Base-by-base conservation (phyloP, 2,797 vertebrate genomes). In the Micrastur ruficollis region DNA sequence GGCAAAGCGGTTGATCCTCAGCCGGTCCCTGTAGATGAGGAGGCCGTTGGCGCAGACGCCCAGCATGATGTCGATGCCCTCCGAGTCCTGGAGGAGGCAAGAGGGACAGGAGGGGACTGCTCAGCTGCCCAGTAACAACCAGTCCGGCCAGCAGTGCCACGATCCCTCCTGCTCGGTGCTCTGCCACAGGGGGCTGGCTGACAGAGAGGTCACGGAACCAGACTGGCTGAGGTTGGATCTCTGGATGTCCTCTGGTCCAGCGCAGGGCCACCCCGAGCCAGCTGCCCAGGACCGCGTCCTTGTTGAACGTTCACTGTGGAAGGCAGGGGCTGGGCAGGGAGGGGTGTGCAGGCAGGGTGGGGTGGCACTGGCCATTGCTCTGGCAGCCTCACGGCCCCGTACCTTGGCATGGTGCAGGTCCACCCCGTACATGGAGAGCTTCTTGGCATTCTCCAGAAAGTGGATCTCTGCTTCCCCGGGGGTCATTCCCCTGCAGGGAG, bases 321-420 rank as follows among this genome's bases (percentile, higher is more conserved):
- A 71, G 26, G 46, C 84, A 72, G 53, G 9, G 26, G 23, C 6
- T 29, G 36, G 19, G 73, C 29, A 42, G 73, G 21, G 16, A 63
- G 23, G 12, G 32, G 36, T 31, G 46, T 49, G 46, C 66, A 70
- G 40, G 32, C 74, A 73, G 44, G 63, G 76, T 20, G 23, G 32
- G 27, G n/a, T 36, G 12, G 20, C 34, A 11, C 23, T 23, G 53
- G n/a, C 46, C 63, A 13, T 8, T 0, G 0, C 47, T 46, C 65
- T 31, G 62, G 32, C 59, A 68, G 58, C 14, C 27, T 36, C 55
- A 25, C 1, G 2, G 46, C 21, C 42, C 16, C 23, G 4, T 98
- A 99, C 99, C 99, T 99, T 99, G 81, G 99, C 99, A 0, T 99
- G 99, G 96, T 99, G 99, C 68, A 99, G 98, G 97, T 99, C 99